phyloP scores from a whole-genome alignment of 2,888 invertebrate genomes.

The Deilephila porcellus region DNA sequence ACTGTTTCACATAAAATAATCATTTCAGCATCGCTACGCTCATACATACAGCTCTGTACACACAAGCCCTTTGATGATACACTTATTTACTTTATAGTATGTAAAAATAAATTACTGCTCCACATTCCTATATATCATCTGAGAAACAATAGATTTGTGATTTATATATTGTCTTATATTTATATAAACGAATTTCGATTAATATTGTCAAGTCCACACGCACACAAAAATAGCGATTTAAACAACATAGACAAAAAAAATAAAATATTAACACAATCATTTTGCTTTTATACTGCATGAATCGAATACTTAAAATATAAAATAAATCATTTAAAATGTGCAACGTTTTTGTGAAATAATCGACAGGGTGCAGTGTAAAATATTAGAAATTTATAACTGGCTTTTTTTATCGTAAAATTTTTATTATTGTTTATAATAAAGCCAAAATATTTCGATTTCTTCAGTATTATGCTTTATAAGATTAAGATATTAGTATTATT shows the following conservation, averaged over 20 bases:
- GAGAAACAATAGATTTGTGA: constrained; percentile 28
- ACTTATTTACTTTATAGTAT: constrained; percentile 32
- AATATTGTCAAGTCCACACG: background rate
- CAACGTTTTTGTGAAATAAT: background rate
- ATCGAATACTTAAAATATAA: background rate
- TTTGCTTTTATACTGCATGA: background rate
- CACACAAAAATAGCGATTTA: constrained; percentile 7
- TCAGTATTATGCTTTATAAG: too few species aligned
- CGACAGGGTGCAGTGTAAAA: background rate
- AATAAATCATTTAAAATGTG: background rate
- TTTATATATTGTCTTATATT: constrained; percentile 14
- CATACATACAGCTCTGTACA: background rate
- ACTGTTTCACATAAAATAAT: constrained; percentile 25
- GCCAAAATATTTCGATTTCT: too few species aligned
- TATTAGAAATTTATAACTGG: too few species aligned
- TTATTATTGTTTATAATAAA: too few species aligned
- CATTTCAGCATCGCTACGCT: background rate
- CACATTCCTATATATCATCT: constrained; percentile 37
- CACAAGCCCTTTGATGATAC: constrained; percentile 20
- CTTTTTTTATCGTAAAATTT: too few species aligned
- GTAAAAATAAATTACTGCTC: constrained; percentile 54
- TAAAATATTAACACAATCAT: constrained; percentile 1
- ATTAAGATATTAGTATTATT: too few species aligned
- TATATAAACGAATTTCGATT: background rate
- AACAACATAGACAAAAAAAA: background rate